phyloP scores from a whole-genome alignment of 2,888 invertebrate species.

The Callosobruchus maculatus region DNA sequence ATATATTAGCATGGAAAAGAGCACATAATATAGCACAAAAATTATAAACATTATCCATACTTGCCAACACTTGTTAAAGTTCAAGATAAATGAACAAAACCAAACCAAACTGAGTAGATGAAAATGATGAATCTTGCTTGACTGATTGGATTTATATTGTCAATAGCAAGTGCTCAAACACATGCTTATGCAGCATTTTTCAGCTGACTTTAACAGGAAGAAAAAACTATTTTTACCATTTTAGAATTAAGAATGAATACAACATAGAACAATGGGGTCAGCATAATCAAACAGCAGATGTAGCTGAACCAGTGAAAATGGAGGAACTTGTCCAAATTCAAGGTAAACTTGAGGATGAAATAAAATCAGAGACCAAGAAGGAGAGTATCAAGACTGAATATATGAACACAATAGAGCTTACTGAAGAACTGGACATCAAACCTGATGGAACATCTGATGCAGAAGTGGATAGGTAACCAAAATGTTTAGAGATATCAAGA shows the following conservation, averaged over 20 bases:
- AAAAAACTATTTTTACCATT: background rate
- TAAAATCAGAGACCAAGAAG: background rate
- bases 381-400: background rate
- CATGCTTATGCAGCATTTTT: no score
- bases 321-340: background rate
- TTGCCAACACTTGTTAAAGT: no score
- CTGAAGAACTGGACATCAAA: background rate
- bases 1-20: no score
- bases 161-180: no score
- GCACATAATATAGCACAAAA: no score
- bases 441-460: background rate
- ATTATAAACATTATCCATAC: no score
- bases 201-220: no score
- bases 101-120: no score
- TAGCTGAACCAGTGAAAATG: background rate
- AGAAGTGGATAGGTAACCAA: background rate
- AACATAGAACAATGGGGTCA: background rate
- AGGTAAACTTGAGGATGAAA: background rate
- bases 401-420: background rate
- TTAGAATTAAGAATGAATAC: background rate
- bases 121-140: no score
- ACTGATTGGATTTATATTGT: no score
- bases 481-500: no score
- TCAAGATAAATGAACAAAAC: no score
- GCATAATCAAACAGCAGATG: background rate